Evolutionary conservation across 2,797 vertebrate species (phyloP), one percentile per base, ranked within the genome.

Genomic region (Nasua narica): DNA sequence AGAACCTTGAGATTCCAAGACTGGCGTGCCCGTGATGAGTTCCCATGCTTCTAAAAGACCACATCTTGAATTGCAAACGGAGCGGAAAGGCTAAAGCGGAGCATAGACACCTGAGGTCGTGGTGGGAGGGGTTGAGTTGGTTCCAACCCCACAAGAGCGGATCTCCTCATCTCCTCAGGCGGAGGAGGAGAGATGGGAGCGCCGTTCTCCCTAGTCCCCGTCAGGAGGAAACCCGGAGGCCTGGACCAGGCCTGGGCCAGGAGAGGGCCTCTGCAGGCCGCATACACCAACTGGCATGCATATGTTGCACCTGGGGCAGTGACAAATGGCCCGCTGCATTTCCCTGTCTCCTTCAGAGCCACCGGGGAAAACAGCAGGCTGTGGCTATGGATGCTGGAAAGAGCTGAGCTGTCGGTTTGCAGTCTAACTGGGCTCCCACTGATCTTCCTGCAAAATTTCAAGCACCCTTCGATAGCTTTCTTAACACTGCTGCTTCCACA

Each of bases 351-450:
- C 2, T 87, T 93, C 54, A 87, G 92, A 95, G 90, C 60, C 96
- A 95, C 92, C 90, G 97, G 96, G 96, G 97, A 97, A 96, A 97
- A 97, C 78, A 97, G 85, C 65, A 94, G 96, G 91, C 87, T 69
- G 32, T 69, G 78, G 87, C 56, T 7, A 67, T 67, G 79, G 93
- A 96, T 58, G 89, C 93, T 93, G 86, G 62, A 91, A 97, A 87
- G 84, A 86, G 84, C 86, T 62, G 87, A 85, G 52, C 86, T 96
- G 52, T 91, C 1, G 1, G 76, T 87, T 74, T 94, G 70, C 35
- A 85, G 70, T 27, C 72, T 52, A 87, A 56, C 46, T 82, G 89
- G 60, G 81, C 83, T 97, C 62, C 40, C 48, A 25, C 37, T 29
- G 91, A 91, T 87, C 65, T 96, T 90, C 82, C 89, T 69, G 81